phyloP scores from a whole-genome alignment of 2,113 vertebrate species.

The Rhinichthys klamathensis region DNA sequence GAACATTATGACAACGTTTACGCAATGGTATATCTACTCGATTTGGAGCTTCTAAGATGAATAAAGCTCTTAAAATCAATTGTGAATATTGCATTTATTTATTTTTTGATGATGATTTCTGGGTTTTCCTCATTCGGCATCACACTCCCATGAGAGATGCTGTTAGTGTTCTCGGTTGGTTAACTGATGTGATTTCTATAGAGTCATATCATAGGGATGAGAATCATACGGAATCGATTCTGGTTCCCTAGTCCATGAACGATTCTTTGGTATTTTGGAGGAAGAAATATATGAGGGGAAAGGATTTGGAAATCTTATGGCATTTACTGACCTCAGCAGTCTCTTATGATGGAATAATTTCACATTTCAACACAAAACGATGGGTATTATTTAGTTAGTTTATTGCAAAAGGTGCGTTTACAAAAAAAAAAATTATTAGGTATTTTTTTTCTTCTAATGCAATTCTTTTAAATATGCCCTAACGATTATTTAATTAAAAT shows the following conservation, averaged over 20 bases:
- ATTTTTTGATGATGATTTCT: background rate
- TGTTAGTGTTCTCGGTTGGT: background rate
- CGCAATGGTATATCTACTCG: background rate
- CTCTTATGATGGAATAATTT: background rate
- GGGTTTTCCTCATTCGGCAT: background rate
- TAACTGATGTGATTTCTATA: constrained; percentile 3
- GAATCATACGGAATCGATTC: background rate
- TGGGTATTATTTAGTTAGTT: background rate
- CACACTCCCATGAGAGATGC: background rate
- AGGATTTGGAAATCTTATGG: background rate
- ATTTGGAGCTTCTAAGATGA: background rate
- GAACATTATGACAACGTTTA: background rate
- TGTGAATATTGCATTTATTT: background rate
- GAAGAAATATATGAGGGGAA: background rate
- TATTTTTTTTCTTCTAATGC: too few relatives aligned
- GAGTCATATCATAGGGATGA: background rate
- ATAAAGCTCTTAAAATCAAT: background rate
- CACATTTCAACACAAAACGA: background rate
- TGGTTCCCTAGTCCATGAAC: background rate
- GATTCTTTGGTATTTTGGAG: background rate
- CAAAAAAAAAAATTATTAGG: background rate
- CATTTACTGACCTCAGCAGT: background rate
- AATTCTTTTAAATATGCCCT: background rate
- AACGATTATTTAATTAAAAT: background rate
- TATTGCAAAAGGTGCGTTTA: background rate